These are phyloP conservation scores for Drosophila putrida DNA, from an alignment of 2,888 invertebrate genomes.

Conservation along the genomic window DNA sequence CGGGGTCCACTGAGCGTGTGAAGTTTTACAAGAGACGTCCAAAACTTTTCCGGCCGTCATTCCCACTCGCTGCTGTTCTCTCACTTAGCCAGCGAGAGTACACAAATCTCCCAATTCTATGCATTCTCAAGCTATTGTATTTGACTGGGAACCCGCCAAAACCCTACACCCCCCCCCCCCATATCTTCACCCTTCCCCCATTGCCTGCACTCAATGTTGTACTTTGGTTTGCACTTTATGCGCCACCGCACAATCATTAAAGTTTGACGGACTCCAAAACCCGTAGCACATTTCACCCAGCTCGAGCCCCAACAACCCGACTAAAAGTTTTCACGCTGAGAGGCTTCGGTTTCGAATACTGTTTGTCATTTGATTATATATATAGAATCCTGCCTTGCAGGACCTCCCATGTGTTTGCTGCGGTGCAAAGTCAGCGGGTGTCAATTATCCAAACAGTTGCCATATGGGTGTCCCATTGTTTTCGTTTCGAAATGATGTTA, in stretches of 20 bases:
- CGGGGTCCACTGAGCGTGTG: constrained; percentile 68
- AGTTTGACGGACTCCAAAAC: constrained; percentile 66
- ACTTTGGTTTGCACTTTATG: constrained; percentile 74
- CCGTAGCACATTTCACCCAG: constrained; percentile 9
- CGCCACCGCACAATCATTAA: constrained; percentile 77
- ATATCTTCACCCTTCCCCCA: neutral
- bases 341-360: constrained; percentile 45
- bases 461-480: constrained; percentile 40
- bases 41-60: constrained; percentile 53
- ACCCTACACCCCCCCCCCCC: neutral
- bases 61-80: constrained; percentile 4
- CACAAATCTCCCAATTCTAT: constrained; percentile 29
- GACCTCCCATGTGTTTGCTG: constrained; percentile 40
- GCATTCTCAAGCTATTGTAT: constrained; percentile 38
- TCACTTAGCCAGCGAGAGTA: constrained; percentile 11
- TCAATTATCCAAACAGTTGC: constrained; percentile 57
- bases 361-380: constrained; percentile 61
- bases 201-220: constrained; percentile 64
- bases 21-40: constrained; percentile 72
- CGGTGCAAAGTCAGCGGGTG: constrained; percentile 47
- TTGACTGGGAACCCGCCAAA: constrained; percentile 18
- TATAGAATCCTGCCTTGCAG: constrained; percentile 10
- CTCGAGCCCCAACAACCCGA: constrained; percentile 9
- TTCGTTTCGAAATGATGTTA: neutral
- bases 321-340: constrained; percentile 56